Evolutionary conservation across 2,113 vertebrate species (phyloP).

Genomic region (Seriola quinqueradiata): DNA sequence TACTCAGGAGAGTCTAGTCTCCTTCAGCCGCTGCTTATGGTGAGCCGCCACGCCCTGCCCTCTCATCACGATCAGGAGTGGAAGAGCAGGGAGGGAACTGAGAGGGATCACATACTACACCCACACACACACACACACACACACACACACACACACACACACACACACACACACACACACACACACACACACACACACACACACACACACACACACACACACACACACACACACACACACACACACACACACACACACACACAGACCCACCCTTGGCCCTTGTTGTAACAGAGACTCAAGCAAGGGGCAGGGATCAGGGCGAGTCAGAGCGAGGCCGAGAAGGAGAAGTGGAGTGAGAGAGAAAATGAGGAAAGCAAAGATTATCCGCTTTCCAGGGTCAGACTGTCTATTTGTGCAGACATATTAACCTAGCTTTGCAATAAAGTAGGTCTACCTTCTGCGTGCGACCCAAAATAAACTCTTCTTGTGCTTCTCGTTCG

Average conservation of each 20-base stretch:
- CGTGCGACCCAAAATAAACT: constrained; percentile 24
- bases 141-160: constrained; percentile 3
- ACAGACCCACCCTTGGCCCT: background rate
- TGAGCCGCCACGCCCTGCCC: constrained; percentile 38
- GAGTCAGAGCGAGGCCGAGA: constrained; percentile 9
- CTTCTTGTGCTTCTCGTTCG: background rate
- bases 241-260: constrained; percentile 16
- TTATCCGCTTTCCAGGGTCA: constrained; percentile 58
- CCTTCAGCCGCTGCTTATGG: constrained; percentile 42
- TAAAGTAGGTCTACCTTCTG: constrained; percentile 14
- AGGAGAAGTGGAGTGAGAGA: constrained; percentile 5
- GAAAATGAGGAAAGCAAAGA: constrained; percentile 47
- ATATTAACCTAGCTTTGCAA: constrained; percentile 54
- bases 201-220: constrained; percentile 3
- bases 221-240: constrained; percentile 5
- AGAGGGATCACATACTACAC: constrained; percentile 41
- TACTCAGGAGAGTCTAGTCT: constrained; percentile 17
- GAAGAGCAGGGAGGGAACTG: background rate
- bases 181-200: constrained; percentile 8
- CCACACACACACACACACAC: constrained; percentile 3
- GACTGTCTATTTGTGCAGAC: constrained; percentile 52
- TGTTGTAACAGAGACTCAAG: background rate
- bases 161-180: constrained; percentile 5
- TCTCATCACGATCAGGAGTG: constrained; percentile 58
- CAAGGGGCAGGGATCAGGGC: constrained; percentile 6